phyloP scores from a whole-genome alignment of 1,140 invertebrate genomes.

The Ostrea edulis region DNA sequence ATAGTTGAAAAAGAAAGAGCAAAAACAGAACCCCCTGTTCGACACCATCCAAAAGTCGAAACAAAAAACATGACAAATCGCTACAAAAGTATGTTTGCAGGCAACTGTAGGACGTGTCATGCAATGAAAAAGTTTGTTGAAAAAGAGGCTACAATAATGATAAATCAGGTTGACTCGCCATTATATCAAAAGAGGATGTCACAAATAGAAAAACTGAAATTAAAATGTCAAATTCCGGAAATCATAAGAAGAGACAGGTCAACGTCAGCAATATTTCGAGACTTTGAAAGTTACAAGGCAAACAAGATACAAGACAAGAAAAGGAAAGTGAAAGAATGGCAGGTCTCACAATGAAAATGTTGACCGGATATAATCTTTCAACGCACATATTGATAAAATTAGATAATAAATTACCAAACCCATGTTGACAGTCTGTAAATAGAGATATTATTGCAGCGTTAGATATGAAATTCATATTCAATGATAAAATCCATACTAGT shows the following conservation, averaged over 20 bases:
- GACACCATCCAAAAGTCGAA: conserved; percentile 22
- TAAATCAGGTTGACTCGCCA: conserved; percentile 17
- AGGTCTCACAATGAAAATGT: not conserved
- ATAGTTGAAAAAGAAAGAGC: not conserved
- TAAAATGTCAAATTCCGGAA: conserved; percentile 37
- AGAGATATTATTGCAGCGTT: too few species aligned
- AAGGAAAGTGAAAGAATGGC: not conserved
- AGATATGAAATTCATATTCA: too few species aligned
- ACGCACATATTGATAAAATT: too few species aligned
- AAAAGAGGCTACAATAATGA: conserved; percentile 39
- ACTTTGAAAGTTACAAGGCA: conserved; percentile 41
- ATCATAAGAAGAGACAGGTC: conserved; percentile 38
- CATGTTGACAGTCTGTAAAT: too few species aligned
- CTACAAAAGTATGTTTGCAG: conserved; percentile 34
- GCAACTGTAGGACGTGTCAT: conserved; percentile 44
- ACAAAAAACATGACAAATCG: not conserved
- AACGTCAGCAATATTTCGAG: conserved; percentile 48
- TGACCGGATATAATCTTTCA: not conserved
- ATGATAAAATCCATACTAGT: too few species aligned
- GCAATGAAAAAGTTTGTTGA: conserved; percentile 50
- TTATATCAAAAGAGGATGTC: conserved; percentile 38
- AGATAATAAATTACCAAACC: too few species aligned
- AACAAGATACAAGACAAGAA: not conserved
- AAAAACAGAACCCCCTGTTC: not conserved
- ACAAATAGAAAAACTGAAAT: conserved; percentile 40